Percentiles rank a stretch among this genome's conserved stretches.
These are phyloP conservation scores for Xenopus borealis DNA, from an alignment of 2,113 vertebrate genomes.

Conservation along the genomic window DNA sequence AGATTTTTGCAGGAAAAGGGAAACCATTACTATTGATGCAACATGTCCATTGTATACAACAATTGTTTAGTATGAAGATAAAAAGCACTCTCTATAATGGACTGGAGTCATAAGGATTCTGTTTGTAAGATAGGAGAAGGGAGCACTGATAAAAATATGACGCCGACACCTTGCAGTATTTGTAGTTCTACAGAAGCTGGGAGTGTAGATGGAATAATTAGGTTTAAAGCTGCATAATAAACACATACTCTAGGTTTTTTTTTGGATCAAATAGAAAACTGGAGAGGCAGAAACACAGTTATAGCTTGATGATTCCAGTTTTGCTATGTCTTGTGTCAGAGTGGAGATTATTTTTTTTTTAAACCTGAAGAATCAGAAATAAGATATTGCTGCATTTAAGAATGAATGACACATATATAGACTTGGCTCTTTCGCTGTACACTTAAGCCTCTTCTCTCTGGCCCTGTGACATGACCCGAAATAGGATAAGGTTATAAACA, in stretches of 20 bases:
- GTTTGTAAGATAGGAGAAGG: too few relatives aligned
- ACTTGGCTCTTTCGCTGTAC: slow-evolving; percentile 34
- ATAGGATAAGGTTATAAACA: slow-evolving; percentile 16
- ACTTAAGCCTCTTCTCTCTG: slow-evolving; percentile 24
- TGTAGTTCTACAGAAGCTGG: too few relatives aligned
- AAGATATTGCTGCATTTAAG: slow-evolving; percentile 39
- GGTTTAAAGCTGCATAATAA: neutral
- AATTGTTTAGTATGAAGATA: too few relatives aligned
- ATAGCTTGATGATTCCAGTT: slow-evolving; percentile 26
- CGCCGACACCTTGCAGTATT: too few relatives aligned
- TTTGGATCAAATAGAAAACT: slow-evolving; percentile 16
- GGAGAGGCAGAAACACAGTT: slow-evolving; percentile 15
- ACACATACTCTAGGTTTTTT: neutral
- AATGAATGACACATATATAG: slow-evolving; percentile 39
- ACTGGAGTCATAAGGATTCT: too few relatives aligned
- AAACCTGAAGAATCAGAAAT: slow-evolving; percentile 24
- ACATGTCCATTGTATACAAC: too few relatives aligned
- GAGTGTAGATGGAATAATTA: too few relatives aligned
- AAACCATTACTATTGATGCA: too few relatives aligned
- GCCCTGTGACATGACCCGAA: slow-evolving; percentile 21
- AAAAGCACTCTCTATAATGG: too few relatives aligned
- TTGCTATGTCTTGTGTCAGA: slow-evolving; percentile 33
- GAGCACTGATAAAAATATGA: too few relatives aligned
- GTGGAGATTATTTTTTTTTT: slow-evolving; percentile 34
- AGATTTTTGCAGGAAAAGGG: too few relatives aligned